These are phyloP conservation scores for Sinhomidia bicolor DNA, from an alignment of 2,888 invertebrate species.

Conservation along the genomic window DNA sequence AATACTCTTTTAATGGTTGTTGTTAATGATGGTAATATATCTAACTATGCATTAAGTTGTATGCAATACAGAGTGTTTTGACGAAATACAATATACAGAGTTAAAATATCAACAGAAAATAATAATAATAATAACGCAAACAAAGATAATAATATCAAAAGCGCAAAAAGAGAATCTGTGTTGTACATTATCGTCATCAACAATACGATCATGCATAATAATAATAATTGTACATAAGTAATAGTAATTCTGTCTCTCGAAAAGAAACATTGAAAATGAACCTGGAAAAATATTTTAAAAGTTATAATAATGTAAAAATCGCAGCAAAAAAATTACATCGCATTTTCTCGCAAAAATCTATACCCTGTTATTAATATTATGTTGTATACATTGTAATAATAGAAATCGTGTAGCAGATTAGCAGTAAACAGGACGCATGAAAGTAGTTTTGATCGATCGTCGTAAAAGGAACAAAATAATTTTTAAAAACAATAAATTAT, in stretches of 20 bases:
- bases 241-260: not conserved
- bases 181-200: conserved; percentile 11
- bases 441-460: too few relatives aligned
- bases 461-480: too few relatives aligned
- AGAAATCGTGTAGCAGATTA: not conserved
- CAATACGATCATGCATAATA: not conserved
- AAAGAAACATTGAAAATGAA: conserved; percentile 54
- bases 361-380: not conserved
- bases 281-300: conserved; percentile 40
- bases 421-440: too few relatives aligned
- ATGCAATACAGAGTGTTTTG: conserved; percentile 13
- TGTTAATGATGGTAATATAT: conserved; percentile 22
- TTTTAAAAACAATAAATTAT: too few relatives aligned
- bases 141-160: too few relatives aligned
- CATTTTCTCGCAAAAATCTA: conserved; percentile 53
- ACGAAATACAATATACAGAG: conserved; percentile 1
- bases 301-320: conserved; percentile 38
- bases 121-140: too few relatives aligned
- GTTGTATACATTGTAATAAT: not conserved
- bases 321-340: conserved; percentile 57
- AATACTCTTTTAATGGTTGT: conserved; percentile 66
- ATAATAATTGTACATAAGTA: conserved; percentile 14
- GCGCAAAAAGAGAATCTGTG: not conserved
- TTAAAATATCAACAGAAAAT: not conserved
- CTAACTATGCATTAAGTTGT: too few relatives aligned